phyloP scores from a whole-genome alignment of 2,113 vertebrate genomes.

The Scopus umbretta region DNA sequence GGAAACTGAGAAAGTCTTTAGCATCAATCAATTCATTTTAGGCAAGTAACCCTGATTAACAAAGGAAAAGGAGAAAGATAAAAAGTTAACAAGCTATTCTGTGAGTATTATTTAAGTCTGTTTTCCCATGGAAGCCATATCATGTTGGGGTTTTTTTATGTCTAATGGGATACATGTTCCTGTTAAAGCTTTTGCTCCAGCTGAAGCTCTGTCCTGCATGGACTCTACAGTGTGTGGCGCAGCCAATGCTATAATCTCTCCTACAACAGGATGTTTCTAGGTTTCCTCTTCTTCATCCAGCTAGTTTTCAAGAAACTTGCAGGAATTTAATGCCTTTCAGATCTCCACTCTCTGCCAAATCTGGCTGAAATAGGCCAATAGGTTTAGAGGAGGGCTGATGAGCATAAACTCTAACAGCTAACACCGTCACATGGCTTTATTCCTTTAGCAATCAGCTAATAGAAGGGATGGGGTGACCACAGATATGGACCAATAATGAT shows the following conservation, averaged over 20 bases:
- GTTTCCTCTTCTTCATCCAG: background rate
- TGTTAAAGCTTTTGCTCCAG: background rate
- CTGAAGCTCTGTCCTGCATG: background rate
- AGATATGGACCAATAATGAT: background rate
- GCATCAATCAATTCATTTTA: constrained; percentile 10
- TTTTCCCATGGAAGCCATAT: constrained; percentile 36
- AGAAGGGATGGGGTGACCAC: background rate
- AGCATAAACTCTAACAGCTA: background rate
- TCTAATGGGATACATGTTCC: background rate
- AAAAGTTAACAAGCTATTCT: constrained; percentile 18
- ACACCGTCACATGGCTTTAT: background rate
- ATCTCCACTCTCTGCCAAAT: background rate
- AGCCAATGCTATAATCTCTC: background rate
- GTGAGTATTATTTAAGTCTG: background rate
- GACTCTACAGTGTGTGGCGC: background rate
- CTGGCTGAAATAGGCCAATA: background rate
- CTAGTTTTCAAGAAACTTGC: background rate
- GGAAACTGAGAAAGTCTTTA: background rate
- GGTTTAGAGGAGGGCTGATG: background rate
- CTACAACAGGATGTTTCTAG: background rate
- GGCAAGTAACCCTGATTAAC: background rate
- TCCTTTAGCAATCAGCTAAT: background rate
- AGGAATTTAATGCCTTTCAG: background rate
- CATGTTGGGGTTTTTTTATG: background rate
- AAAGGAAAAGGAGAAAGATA: constrained; percentile 16